Conservation (phyloP, 2,797 vertebrate genomes). For the Labeo calbasu region DNA sequence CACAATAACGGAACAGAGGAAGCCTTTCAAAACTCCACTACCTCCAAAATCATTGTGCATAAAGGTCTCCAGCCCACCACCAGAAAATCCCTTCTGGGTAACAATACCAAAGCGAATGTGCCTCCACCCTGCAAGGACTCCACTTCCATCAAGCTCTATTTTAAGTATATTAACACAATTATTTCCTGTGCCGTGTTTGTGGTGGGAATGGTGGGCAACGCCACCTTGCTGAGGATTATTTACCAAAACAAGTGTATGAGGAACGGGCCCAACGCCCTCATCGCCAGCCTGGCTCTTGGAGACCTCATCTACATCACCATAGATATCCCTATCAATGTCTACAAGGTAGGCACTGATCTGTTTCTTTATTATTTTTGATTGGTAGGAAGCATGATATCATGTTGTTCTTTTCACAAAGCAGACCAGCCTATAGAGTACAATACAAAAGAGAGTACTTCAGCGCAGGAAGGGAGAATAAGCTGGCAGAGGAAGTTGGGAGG, state of each 20-base stretch:
- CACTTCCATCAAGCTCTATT: slow-evolving; percentile 80
- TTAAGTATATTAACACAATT: slow-evolving; percentile 93
- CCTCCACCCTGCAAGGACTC: slow-evolving; percentile 70
- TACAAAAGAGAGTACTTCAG: slow-evolving; percentile 25
- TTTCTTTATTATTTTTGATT: slow-evolving; percentile 5
- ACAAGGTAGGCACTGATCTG: slow-evolving; percentile 85
- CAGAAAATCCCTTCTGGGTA: slow-evolving; percentile 44
- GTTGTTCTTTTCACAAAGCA: slow-evolving; percentile 18
- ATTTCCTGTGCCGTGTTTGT: slow-evolving; percentile 92
- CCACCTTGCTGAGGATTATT: slow-evolving; percentile 95
- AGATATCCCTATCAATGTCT: slow-evolving; percentile 90
- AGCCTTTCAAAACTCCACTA: slow-evolving; percentile 55
- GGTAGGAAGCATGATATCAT: slow-evolving; percentile 7
- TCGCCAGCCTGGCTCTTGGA: slow-evolving; percentile 94
- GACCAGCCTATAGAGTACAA: neutral
- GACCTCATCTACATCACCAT: slow-evolving; percentile 97
- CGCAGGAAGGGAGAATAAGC: slow-evolving; percentile 14
- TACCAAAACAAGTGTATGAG: slow-evolving; percentile 99
- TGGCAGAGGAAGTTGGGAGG: slow-evolving; percentile 37
- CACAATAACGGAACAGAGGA: slow-evolving; percentile 77
- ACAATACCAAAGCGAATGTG: slow-evolving; percentile 36
- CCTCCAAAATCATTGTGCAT: slow-evolving; percentile 58
- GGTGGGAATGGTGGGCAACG: slow-evolving; percentile 94
- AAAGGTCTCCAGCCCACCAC: slow-evolving; percentile 3
- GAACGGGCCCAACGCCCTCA: slow-evolving; percentile 96